phyloP scores from a whole-genome alignment of 2,113 vertebrate species.

The Zosterops japonicus region DNA sequence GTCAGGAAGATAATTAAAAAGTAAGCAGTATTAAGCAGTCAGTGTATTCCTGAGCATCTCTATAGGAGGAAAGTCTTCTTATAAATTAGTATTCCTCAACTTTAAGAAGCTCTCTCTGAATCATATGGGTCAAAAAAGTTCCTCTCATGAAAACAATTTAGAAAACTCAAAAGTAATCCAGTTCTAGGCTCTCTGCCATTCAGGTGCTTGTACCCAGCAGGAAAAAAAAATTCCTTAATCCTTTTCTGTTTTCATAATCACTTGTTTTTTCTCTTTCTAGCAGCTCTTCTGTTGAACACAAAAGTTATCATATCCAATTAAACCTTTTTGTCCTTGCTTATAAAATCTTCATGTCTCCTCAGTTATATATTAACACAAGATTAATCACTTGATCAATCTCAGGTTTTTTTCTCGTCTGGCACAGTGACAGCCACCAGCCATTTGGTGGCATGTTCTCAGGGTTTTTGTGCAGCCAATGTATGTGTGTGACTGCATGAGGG shows the following conservation, averaged over 20 bases:
- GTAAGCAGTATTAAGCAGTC: background rate
- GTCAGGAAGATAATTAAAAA: background rate
- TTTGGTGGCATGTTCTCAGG: background rate
- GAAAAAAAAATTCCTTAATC: constrained; percentile 33
- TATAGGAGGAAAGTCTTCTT: background rate
- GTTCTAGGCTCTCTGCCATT: constrained; percentile 60
- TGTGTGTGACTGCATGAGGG: background rate
- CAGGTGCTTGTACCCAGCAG: constrained; percentile 56
- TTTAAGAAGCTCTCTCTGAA: background rate
- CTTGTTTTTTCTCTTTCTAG: constrained; percentile 28
- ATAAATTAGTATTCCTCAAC: background rate
- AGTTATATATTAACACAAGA: constrained; percentile 29
- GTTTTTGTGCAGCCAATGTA: background rate
- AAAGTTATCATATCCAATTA: constrained; percentile 27
- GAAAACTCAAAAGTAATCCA: constrained; percentile 59
- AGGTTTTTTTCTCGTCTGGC: background rate
- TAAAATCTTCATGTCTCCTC: constrained; percentile 6
- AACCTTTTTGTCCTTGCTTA: constrained; percentile 25
- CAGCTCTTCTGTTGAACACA: background rate
- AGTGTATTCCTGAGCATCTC: background rate
- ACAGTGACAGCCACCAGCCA: background rate
- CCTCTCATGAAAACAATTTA: constrained; percentile 29
- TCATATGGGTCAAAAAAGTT: constrained; percentile 33
- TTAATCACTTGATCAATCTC: constrained; percentile 31
- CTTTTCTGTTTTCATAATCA: constrained; percentile 56